These are phyloP conservation scores for Typhlichthys eigenmanni DNA, from an alignment of 2,797 vertebrate genomes.

Conservation along the genomic window DNA sequence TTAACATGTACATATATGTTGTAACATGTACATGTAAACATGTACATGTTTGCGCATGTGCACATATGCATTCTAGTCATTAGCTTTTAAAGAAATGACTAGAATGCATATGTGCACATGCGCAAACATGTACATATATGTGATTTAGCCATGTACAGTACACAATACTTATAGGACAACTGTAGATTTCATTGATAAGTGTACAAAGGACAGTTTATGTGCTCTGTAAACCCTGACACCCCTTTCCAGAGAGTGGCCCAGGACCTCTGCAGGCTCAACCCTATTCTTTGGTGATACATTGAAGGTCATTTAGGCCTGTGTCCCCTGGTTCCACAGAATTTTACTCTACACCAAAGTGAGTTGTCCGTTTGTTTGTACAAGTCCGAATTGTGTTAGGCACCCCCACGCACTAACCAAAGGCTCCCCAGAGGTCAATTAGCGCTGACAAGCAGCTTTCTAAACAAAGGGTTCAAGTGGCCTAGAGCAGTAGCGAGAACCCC, in stretches of 20 bases:
- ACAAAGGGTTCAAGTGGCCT: slow-evolving; percentile 83
- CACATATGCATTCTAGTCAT: too few relatives aligned
- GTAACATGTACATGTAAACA: too few relatives aligned
- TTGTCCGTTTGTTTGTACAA: slow-evolving; percentile 83
- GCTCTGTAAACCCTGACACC: slow-evolving; percentile 1
- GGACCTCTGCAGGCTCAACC: slow-evolving; percentile 33
- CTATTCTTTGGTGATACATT: slow-evolving; percentile 73
- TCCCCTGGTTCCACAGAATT: slow-evolving; percentile 75
- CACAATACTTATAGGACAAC: background rate
- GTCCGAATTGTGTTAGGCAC: slow-evolving; percentile 80
- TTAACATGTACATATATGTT: too few relatives aligned
- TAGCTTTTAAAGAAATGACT: background rate
- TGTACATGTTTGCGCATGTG: too few relatives aligned
- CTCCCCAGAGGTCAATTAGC: slow-evolving; percentile 84
- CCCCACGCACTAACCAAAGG: slow-evolving; percentile 71
- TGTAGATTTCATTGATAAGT: slow-evolving; percentile 8
- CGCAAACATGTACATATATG: background rate
- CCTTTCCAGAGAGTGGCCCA: slow-evolving; percentile 14
- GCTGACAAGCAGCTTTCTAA: slow-evolving; percentile 83
- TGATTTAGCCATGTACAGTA: background rate
- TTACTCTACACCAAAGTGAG: slow-evolving; percentile 81
- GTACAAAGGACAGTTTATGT: slow-evolving; percentile 19
- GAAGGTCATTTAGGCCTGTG: slow-evolving; percentile 77
- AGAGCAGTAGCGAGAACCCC: slow-evolving; percentile 77
- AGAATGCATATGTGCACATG: background rate